phyloP scores from a whole-genome alignment of 2,888 invertebrate species.

The Hypercompe scribonia region DNA sequence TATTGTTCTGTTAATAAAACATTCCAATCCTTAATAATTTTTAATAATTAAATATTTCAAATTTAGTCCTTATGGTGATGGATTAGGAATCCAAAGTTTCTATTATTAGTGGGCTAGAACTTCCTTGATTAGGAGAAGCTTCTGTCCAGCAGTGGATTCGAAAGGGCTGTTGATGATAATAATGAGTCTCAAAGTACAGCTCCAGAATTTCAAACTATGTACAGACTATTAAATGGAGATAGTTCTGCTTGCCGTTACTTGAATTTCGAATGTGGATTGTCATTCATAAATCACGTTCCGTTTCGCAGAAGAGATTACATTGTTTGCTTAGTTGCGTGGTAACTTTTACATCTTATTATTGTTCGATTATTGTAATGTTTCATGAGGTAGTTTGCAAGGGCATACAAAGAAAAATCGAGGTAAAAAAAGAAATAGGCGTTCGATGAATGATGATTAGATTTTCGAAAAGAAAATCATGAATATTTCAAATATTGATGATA shows the following conservation, averaged over 20 bases:
- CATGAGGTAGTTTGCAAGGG: slow-evolving; percentile 52
- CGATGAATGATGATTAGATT: slow-evolving; percentile 34
- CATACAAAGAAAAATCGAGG: slow-evolving; percentile 27
- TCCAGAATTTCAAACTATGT: slow-evolving; percentile 59
- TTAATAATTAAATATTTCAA: too few relatives aligned
- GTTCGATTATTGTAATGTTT: slow-evolving; percentile 60
- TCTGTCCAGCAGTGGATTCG: too few relatives aligned
- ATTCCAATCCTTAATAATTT: too few relatives aligned
- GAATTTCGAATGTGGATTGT: slow-evolving; percentile 67
- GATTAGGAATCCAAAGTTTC: too few relatives aligned
- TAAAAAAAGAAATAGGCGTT: slow-evolving; percentile 15
- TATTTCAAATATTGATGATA: too few relatives aligned
- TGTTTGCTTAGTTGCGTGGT: slow-evolving; percentile 64
- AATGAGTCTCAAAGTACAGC: background rate
- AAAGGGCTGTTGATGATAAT: too few relatives aligned
- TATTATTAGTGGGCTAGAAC: too few relatives aligned
- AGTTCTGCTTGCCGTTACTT: slow-evolving; percentile 62
- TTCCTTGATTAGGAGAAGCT: too few relatives aligned
- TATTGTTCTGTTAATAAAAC: too few relatives aligned
- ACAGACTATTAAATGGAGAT: slow-evolving; percentile 64
- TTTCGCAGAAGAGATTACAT: slow-evolving; percentile 73
- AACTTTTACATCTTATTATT: slow-evolving; percentile 70
- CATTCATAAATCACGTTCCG: slow-evolving; percentile 70
- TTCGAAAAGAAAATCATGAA: background rate
- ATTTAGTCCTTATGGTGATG: too few relatives aligned